phyloP scores from a whole-genome alignment of 2,888 invertebrate genomes.

The Trichogramma evanescens region DNA sequence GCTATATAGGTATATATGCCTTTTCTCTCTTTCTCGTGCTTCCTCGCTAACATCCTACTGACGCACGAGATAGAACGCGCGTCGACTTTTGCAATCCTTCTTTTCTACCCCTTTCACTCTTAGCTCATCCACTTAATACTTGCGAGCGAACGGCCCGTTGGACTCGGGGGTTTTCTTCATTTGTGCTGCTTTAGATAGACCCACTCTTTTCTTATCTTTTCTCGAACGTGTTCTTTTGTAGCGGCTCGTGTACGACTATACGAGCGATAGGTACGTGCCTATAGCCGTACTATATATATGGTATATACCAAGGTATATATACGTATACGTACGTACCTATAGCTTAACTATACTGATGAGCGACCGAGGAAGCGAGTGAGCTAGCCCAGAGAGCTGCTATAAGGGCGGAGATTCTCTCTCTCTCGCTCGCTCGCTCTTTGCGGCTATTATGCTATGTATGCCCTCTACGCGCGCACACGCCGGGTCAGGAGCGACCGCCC shows the following conservation, averaged over 20 bases:
- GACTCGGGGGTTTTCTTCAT: not conserved
- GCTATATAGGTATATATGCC: constrained; percentile 24
- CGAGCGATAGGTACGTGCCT: constrained; percentile 3
- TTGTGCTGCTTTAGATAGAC: constrained; percentile 2
- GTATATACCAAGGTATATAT: too few relatives aligned
- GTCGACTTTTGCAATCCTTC: constrained; percentile 24
- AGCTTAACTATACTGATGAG: too few relatives aligned
- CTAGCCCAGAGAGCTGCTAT: too few relatives aligned
- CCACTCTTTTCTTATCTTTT: constrained; percentile 1
- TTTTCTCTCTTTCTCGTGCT: constrained; percentile 30
- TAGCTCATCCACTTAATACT: constrained; percentile 20
- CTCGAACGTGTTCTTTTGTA: not conserved
- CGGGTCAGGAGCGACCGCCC: not conserved
- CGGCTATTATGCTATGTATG: not conserved
- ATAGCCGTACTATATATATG: too few relatives aligned
- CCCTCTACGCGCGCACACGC: not conserved
- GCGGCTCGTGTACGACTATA: constrained; percentile 3
- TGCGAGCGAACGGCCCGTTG: not conserved
- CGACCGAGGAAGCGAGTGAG: too few relatives aligned
- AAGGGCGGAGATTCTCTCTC: not conserved
- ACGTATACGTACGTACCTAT: too few relatives aligned
- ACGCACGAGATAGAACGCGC: constrained; percentile 33
- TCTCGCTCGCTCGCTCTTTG: constrained; percentile 15
- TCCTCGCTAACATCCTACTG: constrained; percentile 36
- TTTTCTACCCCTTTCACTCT: constrained; percentile 8